phyloP scores from a whole-genome alignment of 2,113 vertebrate genomes.

The Neolamprologus toae region DNA sequence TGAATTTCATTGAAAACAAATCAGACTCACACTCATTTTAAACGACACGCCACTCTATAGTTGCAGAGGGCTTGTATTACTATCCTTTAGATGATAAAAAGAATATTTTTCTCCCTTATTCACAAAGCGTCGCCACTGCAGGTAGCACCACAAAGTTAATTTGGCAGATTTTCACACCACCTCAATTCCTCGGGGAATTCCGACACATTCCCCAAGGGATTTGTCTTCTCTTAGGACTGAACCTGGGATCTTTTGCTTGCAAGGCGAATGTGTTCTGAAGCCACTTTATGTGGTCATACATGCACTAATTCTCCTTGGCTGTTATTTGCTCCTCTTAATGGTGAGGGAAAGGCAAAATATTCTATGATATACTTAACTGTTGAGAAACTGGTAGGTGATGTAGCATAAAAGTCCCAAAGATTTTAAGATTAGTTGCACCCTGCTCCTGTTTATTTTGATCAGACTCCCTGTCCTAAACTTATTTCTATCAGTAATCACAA shows the following conservation, averaged over 20 bases:
- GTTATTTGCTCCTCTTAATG: neutral
- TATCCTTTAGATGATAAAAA: neutral
- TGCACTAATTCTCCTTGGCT: neutral
- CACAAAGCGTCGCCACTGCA: neutral
- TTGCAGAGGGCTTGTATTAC: neutral
- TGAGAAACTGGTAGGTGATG: neutral
- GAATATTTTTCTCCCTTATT: neutral
- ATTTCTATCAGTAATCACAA: neutral
- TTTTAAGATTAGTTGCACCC: neutral
- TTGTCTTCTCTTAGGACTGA: neutral
- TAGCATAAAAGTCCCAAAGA: neutral
- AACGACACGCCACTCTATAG: neutral
- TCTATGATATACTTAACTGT: neutral
- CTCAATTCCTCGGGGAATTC: neutral
- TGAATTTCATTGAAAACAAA: neutral
- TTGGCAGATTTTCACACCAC: neutral
- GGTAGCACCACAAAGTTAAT: neutral
- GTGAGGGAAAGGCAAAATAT: neutral
- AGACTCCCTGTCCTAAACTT: neutral
- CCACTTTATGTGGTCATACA: neutral
- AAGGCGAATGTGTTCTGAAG: neutral
- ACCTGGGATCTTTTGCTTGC: neutral
- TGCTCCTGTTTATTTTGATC: neutral
- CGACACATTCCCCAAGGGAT: neutral
- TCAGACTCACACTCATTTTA: neutral